A percentile compares a stretch with the other conserved stretches of the same genome.
Conservation (phyloP, 2,888 invertebrate species). For the Dinocampus coccinellae region DNA sequence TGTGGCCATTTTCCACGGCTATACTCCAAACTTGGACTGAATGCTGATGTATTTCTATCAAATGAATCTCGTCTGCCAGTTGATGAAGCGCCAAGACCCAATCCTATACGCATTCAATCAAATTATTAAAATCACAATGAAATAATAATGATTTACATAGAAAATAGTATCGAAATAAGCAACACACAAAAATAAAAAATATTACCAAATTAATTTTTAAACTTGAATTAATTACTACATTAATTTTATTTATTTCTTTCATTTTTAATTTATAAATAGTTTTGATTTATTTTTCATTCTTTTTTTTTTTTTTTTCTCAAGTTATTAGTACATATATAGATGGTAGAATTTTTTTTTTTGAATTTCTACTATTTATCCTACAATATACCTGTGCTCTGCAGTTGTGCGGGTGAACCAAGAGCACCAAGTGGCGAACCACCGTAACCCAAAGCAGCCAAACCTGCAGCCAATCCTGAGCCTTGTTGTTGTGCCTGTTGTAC, state of each 20-base stretch:
- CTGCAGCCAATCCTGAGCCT: slow-evolving; percentile 67
- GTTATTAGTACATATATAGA: neutral
- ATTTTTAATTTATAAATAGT: neutral
- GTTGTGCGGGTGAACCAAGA: slow-evolving; percentile 68
- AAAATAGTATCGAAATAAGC: neutral
- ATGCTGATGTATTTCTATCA: slow-evolving; percentile 82
- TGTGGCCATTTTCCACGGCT: slow-evolving; percentile 73
- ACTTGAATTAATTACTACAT: neutral
- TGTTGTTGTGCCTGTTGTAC: slow-evolving; percentile 68
- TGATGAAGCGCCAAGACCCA: slow-evolving; percentile 72
- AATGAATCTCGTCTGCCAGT: slow-evolving; percentile 83
- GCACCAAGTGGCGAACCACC: slow-evolving; percentile 68
- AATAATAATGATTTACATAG: too few species aligned
- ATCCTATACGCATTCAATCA: slow-evolving; percentile 56
- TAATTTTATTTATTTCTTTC: neutral
- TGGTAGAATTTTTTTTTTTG: neutral
- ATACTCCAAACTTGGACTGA: slow-evolving; percentile 82
- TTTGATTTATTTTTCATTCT: neutral
- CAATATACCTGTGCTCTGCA: slow-evolving; percentile 66
- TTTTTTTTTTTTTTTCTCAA: too few species aligned
- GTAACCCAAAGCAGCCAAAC: slow-evolving; percentile 67
- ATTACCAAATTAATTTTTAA: neutral
- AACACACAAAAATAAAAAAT: neutral
- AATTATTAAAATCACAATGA: slow-evolving; percentile 5
- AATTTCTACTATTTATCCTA: neutral